These are phyloP conservation scores for Mycetomoellerius zeteki DNA, from an alignment of 1,140 invertebrate species.

Conservation along the genomic window DNA sequence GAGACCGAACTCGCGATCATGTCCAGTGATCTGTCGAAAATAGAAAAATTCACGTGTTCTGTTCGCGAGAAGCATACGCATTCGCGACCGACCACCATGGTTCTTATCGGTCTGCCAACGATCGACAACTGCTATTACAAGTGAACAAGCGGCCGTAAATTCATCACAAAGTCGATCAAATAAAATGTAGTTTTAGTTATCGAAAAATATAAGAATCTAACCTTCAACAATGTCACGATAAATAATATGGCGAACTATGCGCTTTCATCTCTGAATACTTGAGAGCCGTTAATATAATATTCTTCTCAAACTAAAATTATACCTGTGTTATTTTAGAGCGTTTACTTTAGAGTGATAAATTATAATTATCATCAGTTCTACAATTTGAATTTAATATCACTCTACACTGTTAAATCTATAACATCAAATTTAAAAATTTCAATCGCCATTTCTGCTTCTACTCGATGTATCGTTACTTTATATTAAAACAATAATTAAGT, in stretches of 20 bases:
- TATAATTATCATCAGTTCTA: not conserved
- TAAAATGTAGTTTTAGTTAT: not conserved
- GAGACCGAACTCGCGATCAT: constrained; percentile 42
- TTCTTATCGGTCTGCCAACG: not conserved
- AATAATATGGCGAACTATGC: not conserved
- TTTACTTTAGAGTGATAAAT: not conserved
- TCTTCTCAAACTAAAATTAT: not conserved
- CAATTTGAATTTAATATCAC: not conserved
- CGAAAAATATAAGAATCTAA: not conserved
- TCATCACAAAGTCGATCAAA: not conserved
- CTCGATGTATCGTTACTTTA: no score
- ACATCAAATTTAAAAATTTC: no score
- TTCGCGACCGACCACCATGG: not conserved
- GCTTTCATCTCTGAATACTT: not conserved
- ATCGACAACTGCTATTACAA: not conserved
- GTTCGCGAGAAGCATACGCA: not conserved
- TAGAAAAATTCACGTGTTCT: constrained; percentile 3
- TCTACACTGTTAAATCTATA: no score
- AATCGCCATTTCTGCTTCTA: no score
- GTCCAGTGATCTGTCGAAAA: constrained; percentile 2
- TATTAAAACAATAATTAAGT: no score
- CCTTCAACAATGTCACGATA: not conserved
- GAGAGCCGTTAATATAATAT: not conserved
- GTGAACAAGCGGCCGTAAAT: not conserved
- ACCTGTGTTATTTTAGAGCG: not conserved